Base-by-base conservation (phyloP, 1,140 invertebrate genomes). In the Pomacea maculata region DNA sequence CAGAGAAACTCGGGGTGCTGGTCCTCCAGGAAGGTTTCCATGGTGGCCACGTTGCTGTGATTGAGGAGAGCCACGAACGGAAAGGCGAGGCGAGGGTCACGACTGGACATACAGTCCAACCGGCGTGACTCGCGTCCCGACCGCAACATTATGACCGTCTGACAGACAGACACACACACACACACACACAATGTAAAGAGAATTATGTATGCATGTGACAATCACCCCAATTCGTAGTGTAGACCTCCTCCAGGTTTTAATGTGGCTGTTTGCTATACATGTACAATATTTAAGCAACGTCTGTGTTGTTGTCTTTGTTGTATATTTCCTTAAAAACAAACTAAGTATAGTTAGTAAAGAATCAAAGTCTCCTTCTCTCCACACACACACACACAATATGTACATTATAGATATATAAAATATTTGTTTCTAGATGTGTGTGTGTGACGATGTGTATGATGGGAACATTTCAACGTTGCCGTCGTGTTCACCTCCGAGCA, bases 51-150 rank as follows among this genome's bases (percentile, higher is more conserved):
- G 70, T 80, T 83, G 63, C 79, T 83, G 68, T 80, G 65, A 70
- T 83, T 83, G 5, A 83, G 61, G 10, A 83, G 73, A 0, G 82
- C 79, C 11, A 80, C 78, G 54, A 83, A 83, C 29, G 82, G 82
- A 52, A 65, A 80, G 65, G 71, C 61, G 19, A 78, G 63, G 5
- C 82, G 64, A 10, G 82, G 79, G 75, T 83, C 79, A 29, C 67
- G 79, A 19, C 61, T 75, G 2, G 78, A 19, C n/a, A 21, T 45
- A 65, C 81, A 82, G 71, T 75, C 65, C 61, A 82, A 63, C 21
- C 55, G 70, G 29, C 73, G 72, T 15, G 71, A 64, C 21, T 21
- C 64, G 0, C 57, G 12, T 54, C 81, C 81, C 19, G 81, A 79
- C 77, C 67, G 64, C 21, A 78, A 65, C 67, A 45, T 29, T 52